Base-by-base conservation (phyloP, 2,888 invertebrate genomes). In the Tenthredo amoena region DNA sequence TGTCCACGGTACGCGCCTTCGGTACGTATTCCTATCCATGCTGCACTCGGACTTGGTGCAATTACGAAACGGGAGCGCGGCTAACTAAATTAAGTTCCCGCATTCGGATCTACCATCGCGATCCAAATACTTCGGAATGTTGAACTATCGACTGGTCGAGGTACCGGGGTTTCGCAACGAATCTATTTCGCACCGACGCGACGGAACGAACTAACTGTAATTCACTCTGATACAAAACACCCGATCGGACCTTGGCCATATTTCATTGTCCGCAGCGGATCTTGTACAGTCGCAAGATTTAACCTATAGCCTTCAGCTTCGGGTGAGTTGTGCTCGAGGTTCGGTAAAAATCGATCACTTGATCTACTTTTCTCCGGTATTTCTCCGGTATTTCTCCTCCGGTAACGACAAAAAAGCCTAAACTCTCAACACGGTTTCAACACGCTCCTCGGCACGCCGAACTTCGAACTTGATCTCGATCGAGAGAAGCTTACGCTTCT, bases 61-160 rank as follows among this genome's bases (percentile, higher is more conserved):
- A 62, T 62, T 62, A 81, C 81, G 58, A 81, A 81, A 81, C 81
- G 81, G 58, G 34, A 62, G 12, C 58, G 37, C 1, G 21, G 12
- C 62, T 81, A 40, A 81, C 62, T 62, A 40, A 81, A 62, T 81
- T 81, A 34, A 37, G 37, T 37, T 40, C 21, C 37, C 81, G 21
- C 34, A 34, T 34, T 77, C 55, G 3, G n/a, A 79, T 79, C 50
- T 21, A 58, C 12, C 40, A 40, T 81, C 79, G n/a, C 62, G 62
- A 18, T 81, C 40, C 40, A 62, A 81, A 81, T 81, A 81, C 58
- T 18, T 62, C 15, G 21, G 58, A 37, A 81, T 40, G 62, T 40
- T 40, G 18, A 21, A 12, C 72, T 77, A 77, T 77, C 62, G 62
- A 50, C 34, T 18, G 37, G 31, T 77, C 62, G 40, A 2, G 79